Conservation (phyloP, 2,888 invertebrate genomes). For the Drosophila recens region DNA sequence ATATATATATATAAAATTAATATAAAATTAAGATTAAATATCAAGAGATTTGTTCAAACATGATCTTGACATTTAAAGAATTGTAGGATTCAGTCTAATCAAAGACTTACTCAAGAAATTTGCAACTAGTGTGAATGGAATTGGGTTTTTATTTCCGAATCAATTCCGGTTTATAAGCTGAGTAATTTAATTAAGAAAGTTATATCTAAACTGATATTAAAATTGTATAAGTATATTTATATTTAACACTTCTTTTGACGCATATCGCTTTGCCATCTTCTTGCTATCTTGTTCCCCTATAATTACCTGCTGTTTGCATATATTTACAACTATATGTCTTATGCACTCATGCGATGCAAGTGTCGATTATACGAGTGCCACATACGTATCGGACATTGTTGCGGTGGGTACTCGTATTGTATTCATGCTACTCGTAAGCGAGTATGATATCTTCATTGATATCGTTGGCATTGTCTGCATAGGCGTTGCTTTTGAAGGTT, state of each 20-base stretch:
- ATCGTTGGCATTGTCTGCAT: constrained; percentile 70
- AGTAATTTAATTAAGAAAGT: constrained; percentile 1
- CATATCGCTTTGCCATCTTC: constrained; percentile 9
- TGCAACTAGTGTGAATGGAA: not conserved
- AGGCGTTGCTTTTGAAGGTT: constrained; percentile 72
- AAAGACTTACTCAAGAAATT: not conserved
- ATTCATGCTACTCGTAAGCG: constrained; percentile 26
- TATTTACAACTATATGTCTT: constrained; percentile 50
- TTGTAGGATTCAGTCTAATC: not conserved
- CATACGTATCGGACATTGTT: constrained; percentile 47
- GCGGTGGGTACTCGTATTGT: constrained; percentile 45
- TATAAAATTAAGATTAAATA: not conserved
- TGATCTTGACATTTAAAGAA: not conserved
- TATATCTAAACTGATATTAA: constrained; percentile 22
- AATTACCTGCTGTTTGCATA: constrained; percentile 49
- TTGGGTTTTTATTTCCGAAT: not conserved
- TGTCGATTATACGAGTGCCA: constrained; percentile 65
- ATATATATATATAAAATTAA: not conserved
- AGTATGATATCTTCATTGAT: constrained; percentile 71
- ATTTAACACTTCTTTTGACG: constrained; percentile 35
- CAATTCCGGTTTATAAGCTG: constrained; percentile 5
- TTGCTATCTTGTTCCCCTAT: constrained; percentile 13
- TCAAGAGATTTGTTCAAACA: not conserved
- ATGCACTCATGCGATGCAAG: constrained; percentile 61
- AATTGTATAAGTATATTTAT: constrained; percentile 37